Conservation (phyloP, 35 echinoderm and acorn worm genomes). For the Anneissia japonica region DNA sequence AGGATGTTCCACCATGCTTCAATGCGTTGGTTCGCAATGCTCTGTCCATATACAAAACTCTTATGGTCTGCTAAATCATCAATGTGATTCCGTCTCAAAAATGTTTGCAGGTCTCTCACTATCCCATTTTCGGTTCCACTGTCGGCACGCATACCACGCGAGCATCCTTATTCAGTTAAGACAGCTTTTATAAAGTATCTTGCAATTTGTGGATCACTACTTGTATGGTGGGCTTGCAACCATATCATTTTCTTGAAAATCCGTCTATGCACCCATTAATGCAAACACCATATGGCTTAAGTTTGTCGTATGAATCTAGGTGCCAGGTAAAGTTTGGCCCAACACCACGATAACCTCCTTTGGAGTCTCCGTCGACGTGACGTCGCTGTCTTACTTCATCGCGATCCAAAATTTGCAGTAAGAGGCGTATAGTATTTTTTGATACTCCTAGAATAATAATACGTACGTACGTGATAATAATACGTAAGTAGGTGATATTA, state of each 20-base stretch:
- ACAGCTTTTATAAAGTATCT: background rate
- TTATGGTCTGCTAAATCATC: conserved; percentile 38
- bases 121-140: conserved; percentile 9
- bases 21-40: conserved; percentile 60
- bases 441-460: too few species aligned
- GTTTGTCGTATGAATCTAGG: conserved; percentile 33
- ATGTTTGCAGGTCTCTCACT: background rate
- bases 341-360: background rate
- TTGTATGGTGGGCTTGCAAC: conserved; percentile 11
- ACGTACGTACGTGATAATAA: too few species aligned
- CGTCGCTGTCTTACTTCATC: conserved; percentile 19
- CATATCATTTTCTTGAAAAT: conserved; percentile 21
- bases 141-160: background rate
- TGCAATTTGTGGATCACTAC: background rate
- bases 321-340: conserved; percentile 35
- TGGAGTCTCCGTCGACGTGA: background rate
- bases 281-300: conserved; percentile 18
- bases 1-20: conserved; percentile 64
- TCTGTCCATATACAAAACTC: conserved; percentile 52
- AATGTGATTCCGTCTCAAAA: background rate
- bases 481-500: too few species aligned
- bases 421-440: conserved; percentile 41
- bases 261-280: conserved; percentile 27
- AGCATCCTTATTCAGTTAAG: background rate
- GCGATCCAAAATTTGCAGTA: conserved; percentile 40